phyloP scores from a whole-genome alignment of 2,888 invertebrate genomes.

The Cinara cedri region DNA sequence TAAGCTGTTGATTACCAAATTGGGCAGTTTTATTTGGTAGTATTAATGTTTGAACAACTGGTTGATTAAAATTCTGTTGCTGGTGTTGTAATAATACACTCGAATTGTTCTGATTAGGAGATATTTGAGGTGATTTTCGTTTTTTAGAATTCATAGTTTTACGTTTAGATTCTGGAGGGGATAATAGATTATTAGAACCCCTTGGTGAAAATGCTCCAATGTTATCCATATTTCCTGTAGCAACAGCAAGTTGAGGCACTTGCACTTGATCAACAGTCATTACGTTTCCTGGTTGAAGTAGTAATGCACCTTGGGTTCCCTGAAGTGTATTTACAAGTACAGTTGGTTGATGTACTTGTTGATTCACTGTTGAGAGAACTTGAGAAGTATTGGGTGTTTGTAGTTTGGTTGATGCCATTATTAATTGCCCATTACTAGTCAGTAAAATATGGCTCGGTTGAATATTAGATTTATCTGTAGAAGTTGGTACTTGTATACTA shows the following conservation, averaged over 20 bases:
- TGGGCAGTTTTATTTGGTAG: slow-evolving; percentile 71
- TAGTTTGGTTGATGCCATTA: slow-evolving; percentile 68
- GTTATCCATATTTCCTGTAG: slow-evolving; percentile 62
- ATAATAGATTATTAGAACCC: slow-evolving; percentile 65
- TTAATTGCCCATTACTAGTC: slow-evolving; percentile 76
- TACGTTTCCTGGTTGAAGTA: slow-evolving; percentile 75
- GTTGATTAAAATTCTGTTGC: slow-evolving; percentile 60
- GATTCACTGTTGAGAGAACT: slow-evolving; percentile 62
- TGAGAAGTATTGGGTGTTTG: slow-evolving; percentile 62
- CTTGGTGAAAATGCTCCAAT: slow-evolving; percentile 60
- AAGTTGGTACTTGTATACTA: slow-evolving; percentile 60
- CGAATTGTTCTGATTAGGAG: slow-evolving; percentile 58
- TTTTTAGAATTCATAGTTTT: slow-evolving; percentile 73
- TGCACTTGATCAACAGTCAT: slow-evolving; percentile 78
- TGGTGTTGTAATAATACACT: slow-evolving; percentile 60
- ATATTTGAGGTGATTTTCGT: slow-evolving; percentile 72
- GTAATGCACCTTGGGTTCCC: slow-evolving; percentile 69
- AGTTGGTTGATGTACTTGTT: slow-evolving; percentile 76
- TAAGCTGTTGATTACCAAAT: slow-evolving; percentile 69
- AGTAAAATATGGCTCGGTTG: slow-evolving; percentile 72
- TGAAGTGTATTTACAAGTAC: slow-evolving; percentile 82
- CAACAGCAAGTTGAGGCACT: slow-evolving; percentile 71
- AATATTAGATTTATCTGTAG: slow-evolving; percentile 51
- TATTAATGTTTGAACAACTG: slow-evolving; percentile 77
- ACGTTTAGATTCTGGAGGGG: slow-evolving; percentile 68